These are phyloP conservation scores for Halcyon senegalensis DNA, from an alignment of 2,113 vertebrate genomes.

Conservation along the genomic window DNA sequence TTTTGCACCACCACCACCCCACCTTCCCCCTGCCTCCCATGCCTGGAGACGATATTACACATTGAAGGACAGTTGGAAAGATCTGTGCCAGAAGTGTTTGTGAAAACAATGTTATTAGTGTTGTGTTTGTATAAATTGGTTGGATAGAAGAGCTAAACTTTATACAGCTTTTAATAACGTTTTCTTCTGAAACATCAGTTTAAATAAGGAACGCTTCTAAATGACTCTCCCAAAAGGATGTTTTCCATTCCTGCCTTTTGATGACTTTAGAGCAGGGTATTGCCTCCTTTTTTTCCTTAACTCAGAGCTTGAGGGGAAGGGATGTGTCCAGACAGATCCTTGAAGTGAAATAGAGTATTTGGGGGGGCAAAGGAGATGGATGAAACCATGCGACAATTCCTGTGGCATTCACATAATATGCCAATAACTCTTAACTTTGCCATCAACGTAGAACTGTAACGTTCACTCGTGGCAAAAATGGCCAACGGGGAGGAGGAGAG, in stretches of 20 bases:
- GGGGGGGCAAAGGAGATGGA: not conserved
- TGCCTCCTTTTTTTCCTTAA: not conserved
- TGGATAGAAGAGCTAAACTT: not conserved
- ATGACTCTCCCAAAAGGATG: not conserved
- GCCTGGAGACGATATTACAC: not conserved
- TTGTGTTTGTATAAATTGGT: not conserved
- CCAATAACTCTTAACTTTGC: not conserved
- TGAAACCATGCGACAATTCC: not conserved
- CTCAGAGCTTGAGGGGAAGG: not conserved
- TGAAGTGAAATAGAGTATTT: not conserved
- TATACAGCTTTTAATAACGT: not conserved
- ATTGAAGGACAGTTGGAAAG: not conserved
- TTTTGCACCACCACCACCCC: not conserved
- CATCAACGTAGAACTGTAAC: not conserved
- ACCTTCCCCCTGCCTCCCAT: not conserved
- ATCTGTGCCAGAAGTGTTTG: not conserved
- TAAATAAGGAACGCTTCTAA: not conserved
- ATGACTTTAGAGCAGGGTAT: not conserved
- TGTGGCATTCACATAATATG: fast-evolving
- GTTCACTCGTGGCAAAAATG: not conserved
- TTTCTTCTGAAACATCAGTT: not conserved
- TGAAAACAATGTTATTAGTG: not conserved
- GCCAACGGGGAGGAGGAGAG: too few species aligned
- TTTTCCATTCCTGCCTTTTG: not conserved
- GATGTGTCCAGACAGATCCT: not conserved